Evolutionary conservation across 2,888 invertebrate species (phyloP).

Genomic region (Zygaena filipendulae): DNA sequence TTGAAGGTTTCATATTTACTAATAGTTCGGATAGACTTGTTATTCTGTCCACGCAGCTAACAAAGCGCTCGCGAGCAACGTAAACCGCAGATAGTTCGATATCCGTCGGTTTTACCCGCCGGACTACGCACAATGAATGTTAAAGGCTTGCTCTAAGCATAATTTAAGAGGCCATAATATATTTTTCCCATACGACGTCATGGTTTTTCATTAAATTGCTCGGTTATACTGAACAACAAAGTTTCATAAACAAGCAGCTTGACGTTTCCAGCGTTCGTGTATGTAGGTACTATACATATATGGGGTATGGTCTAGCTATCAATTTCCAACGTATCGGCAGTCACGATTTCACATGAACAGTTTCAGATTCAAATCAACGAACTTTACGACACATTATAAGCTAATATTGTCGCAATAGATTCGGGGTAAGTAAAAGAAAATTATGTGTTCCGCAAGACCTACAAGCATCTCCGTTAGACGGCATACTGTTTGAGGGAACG

Average conservation of each 20-base stretch:
- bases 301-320: too few relatives aligned
- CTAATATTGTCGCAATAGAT: constrained; percentile 7
- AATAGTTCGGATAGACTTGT: constrained; percentile 48
- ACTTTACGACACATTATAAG: constrained; percentile 5
- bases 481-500: too few relatives aligned
- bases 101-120: constrained; percentile 30
- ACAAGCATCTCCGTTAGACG: too few relatives aligned
- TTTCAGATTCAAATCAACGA: constrained; percentile 9
- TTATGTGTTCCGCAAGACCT: too few relatives aligned
- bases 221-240: constrained; percentile 27
- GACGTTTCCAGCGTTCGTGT: constrained; percentile 16
- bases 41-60: constrained; percentile 58
- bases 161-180: constrained; percentile 31
- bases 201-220: constrained; percentile 37
- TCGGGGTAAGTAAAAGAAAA: constrained; percentile 17
- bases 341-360: constrained; percentile 39
- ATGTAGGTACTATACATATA: too few relatives aligned
- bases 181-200: constrained; percentile 40
- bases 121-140: constrained; percentile 43
- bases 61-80: constrained; percentile 41
- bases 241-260: constrained; percentile 23
- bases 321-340: constrained; percentile 40
- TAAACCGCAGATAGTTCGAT: constrained; percentile 33
- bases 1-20: constrained; percentile 51
- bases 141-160: constrained; percentile 34